These are phyloP conservation scores for Megamerina dolium DNA, from an alignment of 2,888 invertebrate genomes.

Conservation along the genomic window DNA sequence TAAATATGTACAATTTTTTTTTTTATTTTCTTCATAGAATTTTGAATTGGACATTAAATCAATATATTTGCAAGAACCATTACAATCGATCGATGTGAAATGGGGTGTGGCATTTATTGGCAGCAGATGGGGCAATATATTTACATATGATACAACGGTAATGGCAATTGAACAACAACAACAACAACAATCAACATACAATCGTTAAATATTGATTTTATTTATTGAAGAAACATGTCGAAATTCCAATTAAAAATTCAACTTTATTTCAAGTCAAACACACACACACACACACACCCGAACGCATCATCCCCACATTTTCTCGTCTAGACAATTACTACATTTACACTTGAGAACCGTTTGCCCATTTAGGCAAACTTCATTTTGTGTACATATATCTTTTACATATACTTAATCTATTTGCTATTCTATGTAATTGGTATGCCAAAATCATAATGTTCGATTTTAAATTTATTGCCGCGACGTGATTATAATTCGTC, in stretches of 20 bases:
- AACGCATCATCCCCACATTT: no score
- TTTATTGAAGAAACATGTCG: constrained; percentile 22
- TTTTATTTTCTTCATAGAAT: constrained; percentile 28
- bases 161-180: constrained; percentile 11
- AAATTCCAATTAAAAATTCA: constrained; percentile 36
- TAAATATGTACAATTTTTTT: constrained; percentile 1
- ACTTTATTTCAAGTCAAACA: neutral
- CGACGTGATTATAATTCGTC: constrained; percentile 45
- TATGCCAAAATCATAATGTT: constrained; percentile 38
- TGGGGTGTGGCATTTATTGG: constrained; percentile 71
- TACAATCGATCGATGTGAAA: constrained; percentile 68
- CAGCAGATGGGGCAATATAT: constrained; percentile 64
- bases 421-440: constrained; percentile 13
- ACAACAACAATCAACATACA: no score
- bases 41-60: constrained; percentile 37
- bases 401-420: constrained; percentile 19
- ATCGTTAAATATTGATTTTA: neutral
- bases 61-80: constrained; percentile 50
- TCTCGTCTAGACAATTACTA: no score
- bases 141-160: constrained; percentile 65
- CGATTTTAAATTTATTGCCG: constrained; percentile 42
- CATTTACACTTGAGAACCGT: no score
- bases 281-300: no score
- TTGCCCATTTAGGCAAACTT: neutral
- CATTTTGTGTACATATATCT: neutral